Percentiles rank a stretch among this genome's conserved stretches.
Conservation (phyloP, 2,888 invertebrate genomes). For the Lamellibrachia satsuma region DNA sequence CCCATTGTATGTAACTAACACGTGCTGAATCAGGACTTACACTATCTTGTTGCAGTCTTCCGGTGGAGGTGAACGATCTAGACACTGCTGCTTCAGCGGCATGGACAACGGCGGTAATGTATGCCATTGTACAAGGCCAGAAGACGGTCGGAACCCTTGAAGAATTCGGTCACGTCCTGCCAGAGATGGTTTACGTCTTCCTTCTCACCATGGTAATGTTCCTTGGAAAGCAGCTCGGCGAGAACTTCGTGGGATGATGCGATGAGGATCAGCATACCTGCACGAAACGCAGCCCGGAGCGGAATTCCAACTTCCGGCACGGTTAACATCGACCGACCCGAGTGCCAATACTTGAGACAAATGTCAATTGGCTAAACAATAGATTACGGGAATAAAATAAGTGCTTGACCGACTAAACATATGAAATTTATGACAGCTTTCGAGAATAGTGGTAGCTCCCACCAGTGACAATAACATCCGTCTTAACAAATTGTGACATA, state of each 20-base stretch:
- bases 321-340: not conserved
- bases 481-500: not conserved
- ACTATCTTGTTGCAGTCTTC: not conserved
- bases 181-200: not conserved
- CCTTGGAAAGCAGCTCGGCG: not conserved
- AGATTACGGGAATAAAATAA: too few species aligned
- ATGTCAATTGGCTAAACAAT: too few species aligned
- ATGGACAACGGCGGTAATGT: not conserved
- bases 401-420: too few species aligned
- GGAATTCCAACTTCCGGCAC: not conserved
- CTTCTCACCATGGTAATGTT: not conserved
- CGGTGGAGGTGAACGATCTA: not conserved
- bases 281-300: not conserved
- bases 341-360: not conserved
- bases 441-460: not conserved
- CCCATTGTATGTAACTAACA: not conserved
- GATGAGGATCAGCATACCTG: not conserved
- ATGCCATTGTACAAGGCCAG: not conserved
- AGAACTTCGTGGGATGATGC: not conserved
- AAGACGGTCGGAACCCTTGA: not conserved
- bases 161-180: slow-evolving; percentile 5
- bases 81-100: not conserved
- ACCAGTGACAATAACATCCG: not conserved
- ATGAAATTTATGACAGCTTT: too few species aligned
- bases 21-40: not conserved